Conservation (phyloP, 2,888 invertebrate genomes). For the Chrysolina americana region DNA sequence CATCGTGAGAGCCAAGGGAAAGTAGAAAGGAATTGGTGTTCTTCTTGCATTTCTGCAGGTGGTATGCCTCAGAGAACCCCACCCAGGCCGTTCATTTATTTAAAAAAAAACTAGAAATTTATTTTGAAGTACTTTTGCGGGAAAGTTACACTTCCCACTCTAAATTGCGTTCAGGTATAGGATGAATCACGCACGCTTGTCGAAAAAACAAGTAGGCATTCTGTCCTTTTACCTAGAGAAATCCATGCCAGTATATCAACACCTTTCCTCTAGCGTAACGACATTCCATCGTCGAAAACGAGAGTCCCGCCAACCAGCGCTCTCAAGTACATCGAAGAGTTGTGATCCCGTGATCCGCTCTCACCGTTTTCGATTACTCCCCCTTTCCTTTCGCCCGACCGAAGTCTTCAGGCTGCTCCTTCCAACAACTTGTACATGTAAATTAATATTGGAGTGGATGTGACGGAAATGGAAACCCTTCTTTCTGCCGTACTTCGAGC, state of each 20-base stretch:
- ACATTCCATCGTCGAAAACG: not conserved
- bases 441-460: conserved; percentile 50
- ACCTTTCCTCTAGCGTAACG: not conserved
- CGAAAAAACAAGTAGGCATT: too few relatives aligned
- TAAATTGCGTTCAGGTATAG: too few relatives aligned
- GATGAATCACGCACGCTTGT: too few relatives aligned
- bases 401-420: conserved; percentile 33
- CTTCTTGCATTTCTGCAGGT: too few relatives aligned
- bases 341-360: conserved; percentile 35
- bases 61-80: too few relatives aligned
- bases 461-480: conserved; percentile 44
- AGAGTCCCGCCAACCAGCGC: conserved; percentile 21
- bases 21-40: too few relatives aligned
- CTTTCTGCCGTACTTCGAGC: conserved; percentile 33
- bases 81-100: too few relatives aligned
- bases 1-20: too few relatives aligned
- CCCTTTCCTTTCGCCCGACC: not conserved
- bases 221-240: not conserved
- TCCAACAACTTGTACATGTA: conserved; percentile 51
- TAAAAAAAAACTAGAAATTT: too few relatives aligned
- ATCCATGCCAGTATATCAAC: too few relatives aligned
- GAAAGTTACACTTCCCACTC: too few relatives aligned
- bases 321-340: conserved; percentile 48
- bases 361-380: conserved; percentile 14
- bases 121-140: too few relatives aligned